Conservation (phyloP, 2,888 invertebrate species). For the Cheilosia soror region DNA sequence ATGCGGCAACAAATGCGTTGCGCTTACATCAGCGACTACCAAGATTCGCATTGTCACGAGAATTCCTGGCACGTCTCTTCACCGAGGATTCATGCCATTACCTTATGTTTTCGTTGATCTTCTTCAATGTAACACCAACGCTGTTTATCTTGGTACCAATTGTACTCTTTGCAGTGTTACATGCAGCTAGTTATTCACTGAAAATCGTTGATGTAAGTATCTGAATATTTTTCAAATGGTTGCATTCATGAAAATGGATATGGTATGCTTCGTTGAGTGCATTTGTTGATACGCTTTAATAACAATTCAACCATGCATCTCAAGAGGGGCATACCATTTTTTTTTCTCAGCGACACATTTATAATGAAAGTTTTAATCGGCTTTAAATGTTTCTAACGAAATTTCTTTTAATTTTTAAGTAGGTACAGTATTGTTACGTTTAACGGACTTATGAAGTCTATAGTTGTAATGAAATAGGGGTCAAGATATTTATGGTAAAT, state of each 20-base stretch:
- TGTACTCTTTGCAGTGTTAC: constrained; percentile 95
- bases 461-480: too few relatives aligned
- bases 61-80: constrained; percentile 92
- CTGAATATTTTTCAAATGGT: neutral
- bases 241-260: constrained; percentile 1
- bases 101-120: constrained; percentile 96
- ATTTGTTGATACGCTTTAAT: neutral
- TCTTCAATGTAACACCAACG: constrained; percentile 94
- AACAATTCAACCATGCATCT: neutral
- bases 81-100: constrained; percentile 98
- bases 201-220: constrained; percentile 95
- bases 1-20: constrained; percentile 97
- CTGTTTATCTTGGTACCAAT: constrained; percentile 95
- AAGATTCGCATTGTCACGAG: constrained; percentile 90
- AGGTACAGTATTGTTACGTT: too few relatives aligned
- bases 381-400: too few relatives aligned
- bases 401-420: too few relatives aligned
- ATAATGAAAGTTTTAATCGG: too few relatives aligned
- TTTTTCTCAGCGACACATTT: too few relatives aligned
- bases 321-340: too few relatives aligned
- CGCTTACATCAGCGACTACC: constrained; percentile 97
- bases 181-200: constrained; percentile 96
- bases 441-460: too few relatives aligned
- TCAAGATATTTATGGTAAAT: too few relatives aligned
- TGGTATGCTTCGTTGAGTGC: neutral